A percentile compares a stretch with the other conserved stretches of the same genome.
Evolutionary conservation across 1,140 invertebrate genomes (phyloP).

Genomic region (Drosophila sp.): DNA sequence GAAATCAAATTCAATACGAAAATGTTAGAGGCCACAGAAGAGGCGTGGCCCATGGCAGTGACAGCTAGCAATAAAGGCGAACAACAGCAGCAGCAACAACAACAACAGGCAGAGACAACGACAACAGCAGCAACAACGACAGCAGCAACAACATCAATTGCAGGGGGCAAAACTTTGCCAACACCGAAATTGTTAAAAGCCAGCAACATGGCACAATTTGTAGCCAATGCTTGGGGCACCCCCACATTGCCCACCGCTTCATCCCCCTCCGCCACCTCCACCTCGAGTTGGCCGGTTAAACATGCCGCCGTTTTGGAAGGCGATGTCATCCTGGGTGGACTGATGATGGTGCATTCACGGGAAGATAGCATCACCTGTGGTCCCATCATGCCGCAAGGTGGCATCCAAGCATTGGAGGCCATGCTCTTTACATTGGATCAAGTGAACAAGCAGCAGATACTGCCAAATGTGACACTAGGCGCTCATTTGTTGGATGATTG

Average conservation of each 20-base stretch:
- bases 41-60: slow-evolving; percentile 36
- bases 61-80: slow-evolving; percentile 3
- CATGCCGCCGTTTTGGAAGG: slow-evolving; percentile 92
- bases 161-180: slow-evolving; percentile 43
- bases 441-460: slow-evolving; percentile 87
- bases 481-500: slow-evolving; percentile 97
- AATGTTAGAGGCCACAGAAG: slow-evolving; percentile 21
- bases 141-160: slow-evolving; percentile 19
- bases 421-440: slow-evolving; percentile 96
- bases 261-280: background rate
- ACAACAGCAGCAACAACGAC: slow-evolving; percentile 22
- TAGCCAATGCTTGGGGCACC: slow-evolving; percentile 44
- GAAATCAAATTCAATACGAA: slow-evolving; percentile 45
- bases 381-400: slow-evolving; percentile 96
- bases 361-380: slow-evolving; percentile 93
- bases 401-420: slow-evolving; percentile 94
- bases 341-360: slow-evolving; percentile 98
- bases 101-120: slow-evolving; percentile 21
- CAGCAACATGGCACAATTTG: slow-evolving; percentile 29
- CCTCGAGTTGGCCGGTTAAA: slow-evolving; percentile 90
- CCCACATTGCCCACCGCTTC: background rate
- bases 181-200: slow-evolving; percentile 37
- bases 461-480: slow-evolving; percentile 92
- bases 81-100: slow-evolving; percentile 16
- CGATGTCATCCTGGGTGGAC: slow-evolving; percentile 92